Evolutionary conservation across 2,888 invertebrate genomes (phyloP), one percentile per base, ranked within the genome.

Genomic region (Zaprionus lineosus): DNA sequence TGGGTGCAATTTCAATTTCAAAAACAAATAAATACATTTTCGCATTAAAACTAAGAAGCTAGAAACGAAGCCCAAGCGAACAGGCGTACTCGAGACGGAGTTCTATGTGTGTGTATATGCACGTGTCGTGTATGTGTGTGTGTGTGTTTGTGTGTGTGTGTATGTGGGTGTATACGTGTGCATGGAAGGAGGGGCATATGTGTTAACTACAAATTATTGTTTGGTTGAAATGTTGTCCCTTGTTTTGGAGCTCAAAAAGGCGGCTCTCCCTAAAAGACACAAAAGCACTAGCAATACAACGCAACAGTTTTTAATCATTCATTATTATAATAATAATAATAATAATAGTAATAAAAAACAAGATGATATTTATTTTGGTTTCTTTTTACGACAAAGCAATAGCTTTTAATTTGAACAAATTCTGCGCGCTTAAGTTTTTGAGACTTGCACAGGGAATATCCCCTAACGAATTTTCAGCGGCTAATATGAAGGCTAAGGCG

Each of bases 21-120:
- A 65, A 29, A 37, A 66, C 41, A 73, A 64, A 74, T 74, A 73
- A 73, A 74, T 76, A 76, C 48, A 55, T 9, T 53, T 70, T 66
- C 16, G 36, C 39, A 56, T 61, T 40, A 53, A 15, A 61, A 59
- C 51, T 71, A 59, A 48, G 62, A 58, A 75, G 44, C 63, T 56
- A 57, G 46, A 59, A 57, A 63, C 72, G 47, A 74, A 56, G 74
- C 50, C 53, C 11, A 46, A 53, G 31, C 65, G 51, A 36, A 29
- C 58, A 55, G 56, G 53, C 62, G 40, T 43, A 37, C 33, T 50
- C 36, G 15, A 48, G 43, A 66, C 43, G 40, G 6, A 8, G 8
- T 24, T n/a, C 21, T 31, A 9, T 9, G 6, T n/a, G n/a, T n/a
- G n/a, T n/a, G n/a, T n/a, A n/a, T n/a, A n/a, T n/a, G n/a, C n/a